Evolutionary conservation across 1,140 invertebrate genomes (phyloP), one percentile per base, ranked within the genome.

Genomic region (Orussus abietinus): DNA sequence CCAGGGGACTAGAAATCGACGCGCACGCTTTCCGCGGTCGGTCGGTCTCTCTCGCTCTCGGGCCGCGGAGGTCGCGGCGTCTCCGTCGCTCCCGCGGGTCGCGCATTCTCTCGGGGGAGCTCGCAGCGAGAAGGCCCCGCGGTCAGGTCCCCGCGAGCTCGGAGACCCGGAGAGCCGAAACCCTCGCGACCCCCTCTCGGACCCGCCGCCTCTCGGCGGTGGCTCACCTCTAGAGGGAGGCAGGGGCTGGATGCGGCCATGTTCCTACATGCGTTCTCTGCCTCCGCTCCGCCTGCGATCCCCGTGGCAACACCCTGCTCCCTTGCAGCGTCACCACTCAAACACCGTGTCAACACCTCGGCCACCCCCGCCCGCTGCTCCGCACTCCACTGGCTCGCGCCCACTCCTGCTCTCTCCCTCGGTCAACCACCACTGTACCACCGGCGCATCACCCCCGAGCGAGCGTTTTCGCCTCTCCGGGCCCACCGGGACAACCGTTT

Each of bases 231-330:
- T 72, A 72, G 62, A 66, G 69, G 71, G 69, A 69, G 69, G 69
- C 68, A 72, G 69, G 69, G 63, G 63, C 67, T 69, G 66, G 63
- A 64, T 64, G 67, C 69, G 65, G 69, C 69, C 69, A 72, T 72
- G 64, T 72, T 71, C 71, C 69, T 72, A 72, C 69, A 72, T 72
- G 69, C 69, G 67, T 69, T 69, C 68, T 61, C n/a, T 66, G 62
- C 64, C 67, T 68, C 62, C 63, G 68, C 64, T 68, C 64, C 58
- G 68, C 51, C 69, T 64, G 64, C 65, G 63, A 68, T 67, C 51
- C 55, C 47, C 58, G 58, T 58, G 36, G 22, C 25, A 44, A 22
- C 50, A n/a, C n/a, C n/a, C n/a, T n/a, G n/a, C 42, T 38, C 41
- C 30, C 51, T 56, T 46, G 39, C 55, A 46, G 50, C 55, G 60